A percentile compares a stretch with the other conserved stretches of the same genome.
Evolutionary conservation across 2,113 vertebrate genomes (phyloP).

Genomic region (Aix galericulata): DNA sequence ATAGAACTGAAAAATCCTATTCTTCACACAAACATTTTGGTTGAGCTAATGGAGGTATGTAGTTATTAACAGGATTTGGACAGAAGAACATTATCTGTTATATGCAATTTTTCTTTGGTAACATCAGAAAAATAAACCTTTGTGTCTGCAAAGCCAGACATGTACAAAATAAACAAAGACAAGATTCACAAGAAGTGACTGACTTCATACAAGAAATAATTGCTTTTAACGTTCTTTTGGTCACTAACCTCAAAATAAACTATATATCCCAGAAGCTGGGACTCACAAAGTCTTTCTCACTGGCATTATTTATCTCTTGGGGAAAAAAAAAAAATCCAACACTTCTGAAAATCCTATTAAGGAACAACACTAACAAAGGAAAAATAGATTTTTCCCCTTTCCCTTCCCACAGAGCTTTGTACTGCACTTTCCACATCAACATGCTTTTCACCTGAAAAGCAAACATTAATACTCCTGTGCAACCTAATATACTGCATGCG

Average conservation of each 20-base stretch:
- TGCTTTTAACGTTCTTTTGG: neutral
- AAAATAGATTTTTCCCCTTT: neutral
- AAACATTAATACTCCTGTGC: too few species aligned
- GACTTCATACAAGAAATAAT: neutral
- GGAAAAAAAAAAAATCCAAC: neutral
- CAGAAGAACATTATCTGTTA: neutral
- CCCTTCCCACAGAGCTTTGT: neutral
- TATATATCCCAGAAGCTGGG: neutral
- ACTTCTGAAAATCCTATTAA: neutral
- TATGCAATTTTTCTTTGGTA: neutral
- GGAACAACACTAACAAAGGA: neutral
- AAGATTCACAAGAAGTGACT: neutral
- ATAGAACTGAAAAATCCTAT: neutral
- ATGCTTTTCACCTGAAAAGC: neutral
- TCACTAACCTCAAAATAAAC: neutral
- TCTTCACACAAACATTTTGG: neutral
- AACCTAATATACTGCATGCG: fast-evolving
- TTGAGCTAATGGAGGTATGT: neutral
- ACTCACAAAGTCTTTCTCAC: neutral
- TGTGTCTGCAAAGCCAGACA: neutral
- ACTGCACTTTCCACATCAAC: neutral
- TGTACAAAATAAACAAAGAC: fast-evolving
- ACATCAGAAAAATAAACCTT: neutral
- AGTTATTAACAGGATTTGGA: neutral
- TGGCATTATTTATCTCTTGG: neutral